Evolutionary conservation across 2,888 invertebrate species (phyloP), one percentile per base, ranked within the genome.

Genomic region (Myopa tessellatipennis): DNA sequence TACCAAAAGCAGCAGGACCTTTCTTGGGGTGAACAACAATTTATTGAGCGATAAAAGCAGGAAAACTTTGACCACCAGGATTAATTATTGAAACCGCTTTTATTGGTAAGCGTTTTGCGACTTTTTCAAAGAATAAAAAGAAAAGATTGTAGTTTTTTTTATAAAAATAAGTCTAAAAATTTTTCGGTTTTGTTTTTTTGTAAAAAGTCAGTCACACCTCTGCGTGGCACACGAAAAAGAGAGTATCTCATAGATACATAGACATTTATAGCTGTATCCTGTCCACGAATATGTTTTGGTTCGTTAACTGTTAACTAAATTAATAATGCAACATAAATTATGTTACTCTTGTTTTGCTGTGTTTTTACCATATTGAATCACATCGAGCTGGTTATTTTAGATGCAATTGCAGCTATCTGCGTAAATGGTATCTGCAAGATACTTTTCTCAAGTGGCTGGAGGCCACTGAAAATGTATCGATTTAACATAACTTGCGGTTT

Each of bases 391-490:
- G 10, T 45, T 12, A 3, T 16, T n/a, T 55, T 5, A 55, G 1
- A 55, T 55, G 55, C 45, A 45, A n/a, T 2, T 61, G 61, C 65
- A 65, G 65, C 65, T 65, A 34, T 16, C 7, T 65, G 36, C 12
- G 12, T 36, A 52, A 67, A 74, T 63, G 67, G 74, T 74, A 38
- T 50, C 38, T 18, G 74, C 36, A 67, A 74, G 38, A 52, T 67
- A 65, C 5, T 65, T 67, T 50, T 18, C 50, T 74, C 26, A 4
- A 50, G 8, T 52, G 52, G 63, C 36, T 61, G 14, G 4, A 26
- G 14, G 4, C 45, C 34, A 16, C 65, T 74, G 52, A 74, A 74
- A 74, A 52, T 36, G 74, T 65, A 63, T 74, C 65, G 74, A 74
- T 63, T 74, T 65, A 65, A 74, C 63, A 63, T 52, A 74, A 45